Evolutionary conservation across 2,888 invertebrate genomes (phyloP).

Genomic region (Iselma pallidipennis): DNA sequence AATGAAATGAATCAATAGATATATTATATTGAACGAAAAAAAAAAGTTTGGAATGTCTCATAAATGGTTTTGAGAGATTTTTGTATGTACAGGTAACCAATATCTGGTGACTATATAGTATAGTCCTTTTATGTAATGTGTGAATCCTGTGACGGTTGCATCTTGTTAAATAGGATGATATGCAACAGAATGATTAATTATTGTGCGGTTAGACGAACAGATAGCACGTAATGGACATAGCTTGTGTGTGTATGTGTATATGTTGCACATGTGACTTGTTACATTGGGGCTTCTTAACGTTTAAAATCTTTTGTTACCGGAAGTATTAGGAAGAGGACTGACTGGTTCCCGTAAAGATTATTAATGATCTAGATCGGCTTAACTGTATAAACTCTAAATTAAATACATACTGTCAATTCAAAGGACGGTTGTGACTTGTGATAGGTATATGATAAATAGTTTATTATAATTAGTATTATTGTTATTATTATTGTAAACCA

Average conservation of each 20-base stretch:
- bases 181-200: conserved; percentile 56
- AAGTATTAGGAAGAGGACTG: conserved; percentile 46
- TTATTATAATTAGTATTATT: not conserved
- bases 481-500: not conserved
- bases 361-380: conserved; percentile 54
- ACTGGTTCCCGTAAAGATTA: conserved; percentile 51
- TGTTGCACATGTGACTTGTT: conserved; percentile 40
- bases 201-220: conserved; percentile 53
- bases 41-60: too few species aligned
- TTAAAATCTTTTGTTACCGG: conserved; percentile 48
- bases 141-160: conserved; percentile 46
- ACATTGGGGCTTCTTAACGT: conserved; percentile 45
- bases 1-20: not conserved
- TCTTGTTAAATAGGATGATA: conserved; percentile 58
- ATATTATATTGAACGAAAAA: too few species aligned
- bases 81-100: not conserved
- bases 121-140: conserved; percentile 36
- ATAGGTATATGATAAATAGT: not conserved
- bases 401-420: conserved; percentile 27
- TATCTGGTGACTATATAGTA: not conserved
- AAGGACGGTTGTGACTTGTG: not conserved
- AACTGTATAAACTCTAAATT: conserved; percentile 45
- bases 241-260: conserved; percentile 37
- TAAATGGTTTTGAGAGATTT: not conserved
- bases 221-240: conserved; percentile 52